These are phyloP conservation scores for Apogon hyalosoma DNA, from an alignment of 2,797 vertebrate species.

Conservation along the genomic window DNA sequence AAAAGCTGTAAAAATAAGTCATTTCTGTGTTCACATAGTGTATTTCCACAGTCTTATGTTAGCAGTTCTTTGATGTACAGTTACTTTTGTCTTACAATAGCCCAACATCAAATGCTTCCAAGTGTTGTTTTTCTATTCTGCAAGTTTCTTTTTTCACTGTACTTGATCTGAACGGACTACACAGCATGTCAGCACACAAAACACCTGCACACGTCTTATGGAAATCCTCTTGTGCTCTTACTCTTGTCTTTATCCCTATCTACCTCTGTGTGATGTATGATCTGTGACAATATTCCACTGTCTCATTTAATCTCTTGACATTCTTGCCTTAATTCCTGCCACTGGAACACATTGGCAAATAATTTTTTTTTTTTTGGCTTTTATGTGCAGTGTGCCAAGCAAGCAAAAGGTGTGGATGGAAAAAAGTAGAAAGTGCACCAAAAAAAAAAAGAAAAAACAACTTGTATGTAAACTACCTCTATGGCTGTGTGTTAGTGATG, in stretches of 20 bases:
- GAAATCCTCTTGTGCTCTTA: constrained; percentile 52
- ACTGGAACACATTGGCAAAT: constrained; percentile 45
- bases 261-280: constrained; percentile 73
- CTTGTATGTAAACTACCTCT: constrained; percentile 74
- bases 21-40: constrained; percentile 35
- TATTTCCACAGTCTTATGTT: constrained; percentile 31
- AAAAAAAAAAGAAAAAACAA: constrained; percentile 45
- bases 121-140: constrained; percentile 10
- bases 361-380: constrained; percentile 28
- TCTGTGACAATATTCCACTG: constrained; percentile 66
- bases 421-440: constrained; percentile 61
- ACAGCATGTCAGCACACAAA: constrained; percentile 38
- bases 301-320: constrained; percentile 55
- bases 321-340: constrained; percentile 70
- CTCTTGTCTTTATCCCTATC: constrained; percentile 68
- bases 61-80: constrained; percentile 23
- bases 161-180: constrained; percentile 32
- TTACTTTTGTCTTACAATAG: constrained; percentile 40
- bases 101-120: constrained; percentile 17
- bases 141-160: constrained; percentile 20
- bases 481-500: constrained; percentile 61
- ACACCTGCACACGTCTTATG: constrained; percentile 17
- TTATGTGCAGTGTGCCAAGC: constrained; percentile 62
- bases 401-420: constrained; percentile 48
- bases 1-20: constrained; percentile 20